Evolutionary conservation across 2,888 invertebrate genomes (phyloP), one percentile per base, ranked within the genome.

Genomic region (Andricus curvator): DNA sequence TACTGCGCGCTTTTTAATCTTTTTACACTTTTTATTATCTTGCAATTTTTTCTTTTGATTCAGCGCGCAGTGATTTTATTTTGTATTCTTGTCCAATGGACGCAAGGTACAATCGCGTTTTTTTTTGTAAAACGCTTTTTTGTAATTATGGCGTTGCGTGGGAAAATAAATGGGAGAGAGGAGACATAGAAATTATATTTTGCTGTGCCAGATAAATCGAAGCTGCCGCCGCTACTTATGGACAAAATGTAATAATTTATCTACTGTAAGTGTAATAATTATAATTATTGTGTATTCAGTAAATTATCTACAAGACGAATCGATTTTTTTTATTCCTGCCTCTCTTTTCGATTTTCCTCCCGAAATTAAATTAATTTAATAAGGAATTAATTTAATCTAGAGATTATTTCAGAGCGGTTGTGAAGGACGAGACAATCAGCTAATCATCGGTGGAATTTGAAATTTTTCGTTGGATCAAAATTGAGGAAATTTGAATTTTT

Each of bases 201-300:
- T 74, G 56, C 56, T 56, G 74, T 60, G 74, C 74, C 56, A 74
- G 74, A 74, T 74, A 56, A 56, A 84, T 85, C 84, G 48, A 86
- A 88, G 88, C 88, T 89, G 88, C 86, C 88, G 88, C 87, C 86
- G 86, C 86, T 88, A 90, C 81, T 88, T 85, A 86, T 89, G 88
- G 86, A 86, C 83, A 83, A 84, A 81, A 88, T 88, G 87, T 88
- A 88, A 88, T 85, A 85, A 89, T 85, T 86, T 84, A 81, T 83
- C 79, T 79, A 80, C 66, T 84, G 67, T 84, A 82, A 81, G 82
- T 80, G 81, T 82, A 81, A 81, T 80, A 80, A 80, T 82, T 83
- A 86, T 87, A 87, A 88, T 85, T 79, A 88, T 85, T 88, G 86
- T 89, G 87, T 89, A 89, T 85, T 87, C 87, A 88, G 88, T 90